phyloP scores from a whole-genome alignment of 2,113 vertebrate genomes.

The Helogale parvula region DNA sequence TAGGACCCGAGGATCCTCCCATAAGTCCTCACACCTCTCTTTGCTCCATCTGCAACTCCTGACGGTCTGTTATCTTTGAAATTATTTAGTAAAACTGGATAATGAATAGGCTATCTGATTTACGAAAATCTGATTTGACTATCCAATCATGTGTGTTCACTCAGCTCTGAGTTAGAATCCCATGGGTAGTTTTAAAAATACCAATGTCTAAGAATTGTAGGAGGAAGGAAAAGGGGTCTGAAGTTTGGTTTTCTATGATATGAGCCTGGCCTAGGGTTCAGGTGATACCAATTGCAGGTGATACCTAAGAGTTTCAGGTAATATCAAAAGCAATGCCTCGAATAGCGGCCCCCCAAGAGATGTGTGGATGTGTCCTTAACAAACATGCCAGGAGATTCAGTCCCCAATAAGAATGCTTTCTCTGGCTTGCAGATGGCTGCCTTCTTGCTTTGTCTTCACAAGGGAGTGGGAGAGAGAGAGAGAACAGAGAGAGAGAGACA shows the following conservation, averaged over 20 bases:
- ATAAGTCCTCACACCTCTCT: not conserved
- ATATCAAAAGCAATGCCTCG: not conserved
- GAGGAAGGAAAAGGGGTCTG: not conserved
- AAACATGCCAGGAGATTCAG: not conserved
- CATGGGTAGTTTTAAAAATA: not conserved
- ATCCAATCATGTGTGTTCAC: not conserved
- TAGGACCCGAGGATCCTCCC: not conserved
- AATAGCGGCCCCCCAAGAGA: not conserved
- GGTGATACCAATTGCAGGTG: not conserved
- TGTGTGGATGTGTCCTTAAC: not conserved
- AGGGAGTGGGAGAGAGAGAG: fast-evolving
- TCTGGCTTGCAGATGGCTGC: not conserved
- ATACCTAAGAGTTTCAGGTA: not conserved
- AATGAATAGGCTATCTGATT: not conserved
- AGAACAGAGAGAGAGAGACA: not conserved
- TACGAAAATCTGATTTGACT: not conserved
- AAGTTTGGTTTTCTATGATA: not conserved
- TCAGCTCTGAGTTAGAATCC: not conserved
- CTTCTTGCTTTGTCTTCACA: not conserved
- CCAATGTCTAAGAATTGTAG: not conserved
- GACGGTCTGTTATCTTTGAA: not conserved
- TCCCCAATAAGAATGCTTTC: not conserved
- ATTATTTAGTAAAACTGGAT: not conserved
- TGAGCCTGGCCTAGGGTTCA: not conserved
- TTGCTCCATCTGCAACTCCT: not conserved